Conservation (phyloP, 92 coral and sea anemone species). For the Metridium senile region DNA sequence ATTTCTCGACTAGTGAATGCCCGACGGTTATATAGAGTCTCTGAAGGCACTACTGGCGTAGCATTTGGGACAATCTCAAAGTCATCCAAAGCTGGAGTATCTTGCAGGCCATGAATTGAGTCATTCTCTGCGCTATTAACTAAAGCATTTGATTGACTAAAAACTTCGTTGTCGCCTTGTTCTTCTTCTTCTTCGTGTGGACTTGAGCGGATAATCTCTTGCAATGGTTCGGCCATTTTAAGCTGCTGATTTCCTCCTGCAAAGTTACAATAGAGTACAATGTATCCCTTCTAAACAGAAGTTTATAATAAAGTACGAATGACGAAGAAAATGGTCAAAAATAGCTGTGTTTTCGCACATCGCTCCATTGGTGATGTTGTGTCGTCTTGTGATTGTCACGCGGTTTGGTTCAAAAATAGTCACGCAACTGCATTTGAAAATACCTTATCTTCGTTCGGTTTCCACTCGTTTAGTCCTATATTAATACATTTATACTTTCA, state of each 20-base stretch:
- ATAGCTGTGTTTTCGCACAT: neutral
- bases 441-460: too few species aligned
- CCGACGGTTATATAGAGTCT: conserved; percentile 23
- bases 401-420: neutral
- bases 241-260: neutral
- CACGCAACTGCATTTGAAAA: too few species aligned
- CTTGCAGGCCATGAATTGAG: neutral
- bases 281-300: neutral
- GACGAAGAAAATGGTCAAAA: neutral
- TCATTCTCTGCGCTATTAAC: neutral
- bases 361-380: neutral
- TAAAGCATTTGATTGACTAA: neutral
- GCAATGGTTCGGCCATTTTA: neutral
- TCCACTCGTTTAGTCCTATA: too few species aligned
- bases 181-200: neutral
- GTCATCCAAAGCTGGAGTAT: neutral
- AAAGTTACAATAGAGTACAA: neutral
- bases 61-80: neutral
- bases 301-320: neutral
- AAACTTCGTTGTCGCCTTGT: neutral
- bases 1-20: conserved; percentile 47
- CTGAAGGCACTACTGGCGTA: neutral
- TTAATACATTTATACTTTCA: too few species aligned
- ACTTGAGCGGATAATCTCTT: neutral
- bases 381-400: conserved; percentile 10